These are phyloP conservation scores for Cryptomyrus ogoouensis DNA, from an alignment of 2,113 vertebrate genomes.

Conservation along the genomic window DNA sequence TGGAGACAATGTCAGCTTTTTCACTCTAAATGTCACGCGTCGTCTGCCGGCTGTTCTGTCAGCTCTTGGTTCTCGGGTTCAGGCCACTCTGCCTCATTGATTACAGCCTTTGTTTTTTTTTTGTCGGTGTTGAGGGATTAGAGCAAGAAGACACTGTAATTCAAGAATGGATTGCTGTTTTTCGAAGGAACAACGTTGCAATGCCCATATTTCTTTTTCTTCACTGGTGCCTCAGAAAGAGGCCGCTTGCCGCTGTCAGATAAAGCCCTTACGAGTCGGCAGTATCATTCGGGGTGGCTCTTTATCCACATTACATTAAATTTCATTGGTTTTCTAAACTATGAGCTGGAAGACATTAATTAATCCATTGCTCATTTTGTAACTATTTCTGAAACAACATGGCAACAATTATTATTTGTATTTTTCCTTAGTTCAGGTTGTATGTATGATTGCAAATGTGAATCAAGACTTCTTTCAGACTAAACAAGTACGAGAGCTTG, in stretches of 20 bases:
- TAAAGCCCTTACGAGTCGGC: not conserved
- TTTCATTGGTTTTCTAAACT: constrained; percentile 6
- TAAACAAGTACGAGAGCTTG: not conserved
- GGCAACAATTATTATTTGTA: not conserved
- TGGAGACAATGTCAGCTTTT: constrained; percentile 97
- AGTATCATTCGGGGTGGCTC: not conserved
- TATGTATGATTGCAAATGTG: not conserved
- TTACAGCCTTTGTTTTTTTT: constrained; percentile 82
- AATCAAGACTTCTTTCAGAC: not conserved
- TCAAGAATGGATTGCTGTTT: constrained; percentile 80
- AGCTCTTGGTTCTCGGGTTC: constrained; percentile 60
- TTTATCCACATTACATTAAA: not conserved
- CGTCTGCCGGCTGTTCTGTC: constrained; percentile 64
- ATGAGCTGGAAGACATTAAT: not conserved
- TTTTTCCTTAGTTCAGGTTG: not conserved
- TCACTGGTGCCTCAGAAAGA: not conserved
- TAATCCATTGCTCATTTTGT: not conserved
- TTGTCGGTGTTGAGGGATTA: constrained; percentile 50
- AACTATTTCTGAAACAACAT: not conserved
- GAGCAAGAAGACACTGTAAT: constrained; percentile 71
- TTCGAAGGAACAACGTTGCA: constrained; percentile 73
- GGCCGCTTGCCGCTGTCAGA: not conserved
- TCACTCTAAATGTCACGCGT: constrained; percentile 97
- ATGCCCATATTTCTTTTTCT: not conserved
- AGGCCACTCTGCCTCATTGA: constrained; percentile 86